Evolutionary conservation across 2,113 vertebrate species (phyloP).

Genomic region (Toxotes jaculatrix): DNA sequence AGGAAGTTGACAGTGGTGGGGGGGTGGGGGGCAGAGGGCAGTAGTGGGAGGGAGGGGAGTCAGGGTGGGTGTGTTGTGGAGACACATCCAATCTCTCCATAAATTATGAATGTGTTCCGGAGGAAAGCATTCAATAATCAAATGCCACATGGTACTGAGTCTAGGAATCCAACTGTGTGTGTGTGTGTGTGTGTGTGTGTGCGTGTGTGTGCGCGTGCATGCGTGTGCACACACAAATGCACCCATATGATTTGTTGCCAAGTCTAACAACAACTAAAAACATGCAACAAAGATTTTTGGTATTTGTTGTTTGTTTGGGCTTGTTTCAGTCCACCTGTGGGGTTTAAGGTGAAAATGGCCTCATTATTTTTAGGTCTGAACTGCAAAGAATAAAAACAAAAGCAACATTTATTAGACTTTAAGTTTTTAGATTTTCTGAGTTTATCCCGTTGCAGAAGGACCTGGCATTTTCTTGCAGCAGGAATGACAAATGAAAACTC

Average conservation of each 20-base stretch:
- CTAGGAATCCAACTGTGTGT: conserved; percentile 65
- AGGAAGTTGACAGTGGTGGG: conserved; percentile 9
- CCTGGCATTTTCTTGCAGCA: neutral
- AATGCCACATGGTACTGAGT: conserved; percentile 74
- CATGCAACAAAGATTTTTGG: neutral
- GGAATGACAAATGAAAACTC: neutral
- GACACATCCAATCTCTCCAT: conserved; percentile 69
- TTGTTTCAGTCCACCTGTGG: neutral
- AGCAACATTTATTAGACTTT: too few species aligned
- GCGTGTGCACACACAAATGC: neutral
- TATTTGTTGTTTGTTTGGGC: neutral
- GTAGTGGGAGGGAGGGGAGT: neutral
- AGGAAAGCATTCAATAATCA: conserved; percentile 76
- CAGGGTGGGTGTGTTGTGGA: conserved; percentile 20
- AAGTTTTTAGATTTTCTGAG: neutral
- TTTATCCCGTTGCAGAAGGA: neutral
- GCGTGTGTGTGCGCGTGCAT: conserved; percentile 29
- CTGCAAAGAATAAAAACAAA: neutral
- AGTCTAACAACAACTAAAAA: conserved; percentile 1
- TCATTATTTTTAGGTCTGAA: neutral
- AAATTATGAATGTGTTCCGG: conserved; percentile 77
- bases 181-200: neutral
- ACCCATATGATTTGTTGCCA: conserved; percentile 23
- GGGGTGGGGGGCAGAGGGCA: neutral
- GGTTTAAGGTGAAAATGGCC: neutral